Evolutionary conservation across 2,113 vertebrate species (phyloP), one percentile per base, ranked within the genome.

Genomic region (Suncus etruscus): DNA sequence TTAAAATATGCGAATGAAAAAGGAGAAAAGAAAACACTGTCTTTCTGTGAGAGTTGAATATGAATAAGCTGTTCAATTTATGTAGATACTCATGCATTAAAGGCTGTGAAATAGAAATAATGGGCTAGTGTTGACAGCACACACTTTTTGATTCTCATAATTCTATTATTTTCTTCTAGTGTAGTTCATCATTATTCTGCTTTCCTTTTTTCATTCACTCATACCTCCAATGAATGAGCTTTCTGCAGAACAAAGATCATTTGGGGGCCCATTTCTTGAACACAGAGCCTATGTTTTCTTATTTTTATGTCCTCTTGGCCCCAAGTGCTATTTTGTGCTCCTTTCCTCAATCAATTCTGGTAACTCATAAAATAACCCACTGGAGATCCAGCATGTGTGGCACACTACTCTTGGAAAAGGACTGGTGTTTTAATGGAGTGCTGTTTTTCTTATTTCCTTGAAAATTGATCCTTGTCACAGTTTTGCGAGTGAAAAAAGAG

Each of bases 1-100:
- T 73, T 75, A 50, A 86, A 94, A 80, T 89, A 93, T 51, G 72
- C 27, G 94, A 50, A 86, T 81, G 89, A 20, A 86, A 94, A 94
- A 78, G 39, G 14, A 68, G 25, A 66, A 47, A 61, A 88, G 72
- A 81, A 88, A 84, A 69, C 20, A 29, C 54, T 82, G 61, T 86
- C 80, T 83, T 54, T 65, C 79, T 85, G 16, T n/a, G 45, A 69
- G 31, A 70, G 48, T 63, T 66, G 73, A 32, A 11, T 50, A 4
- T 24, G 4, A 48, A 24, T 45, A 61, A 90, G 68, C 63, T 68
- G 50, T 91, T 75, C 65, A 61, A 65, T 70, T 86, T 80, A 78
- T 78, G 45, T 54, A 25, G n/a, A 29, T 83, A 12, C 29, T 31
- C 83, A 50, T 11, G 63, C 58, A 61, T 14, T 72, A 58, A 81